phyloP scores from a whole-genome alignment of 1,140 invertebrate genomes.

The Zeugodacus cucurbitae region DNA sequence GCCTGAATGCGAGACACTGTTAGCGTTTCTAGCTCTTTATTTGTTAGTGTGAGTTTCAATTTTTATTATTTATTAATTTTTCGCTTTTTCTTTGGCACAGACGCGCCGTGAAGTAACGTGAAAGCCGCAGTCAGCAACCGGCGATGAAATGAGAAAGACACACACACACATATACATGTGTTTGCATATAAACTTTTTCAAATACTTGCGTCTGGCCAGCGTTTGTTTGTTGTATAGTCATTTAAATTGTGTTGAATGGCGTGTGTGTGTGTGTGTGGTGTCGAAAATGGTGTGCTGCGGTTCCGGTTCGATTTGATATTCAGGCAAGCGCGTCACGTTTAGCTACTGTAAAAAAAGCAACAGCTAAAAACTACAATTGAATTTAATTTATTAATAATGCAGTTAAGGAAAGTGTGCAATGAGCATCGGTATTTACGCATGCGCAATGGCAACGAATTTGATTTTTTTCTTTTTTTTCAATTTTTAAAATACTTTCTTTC shows the following conservation, averaged over 20 bases:
- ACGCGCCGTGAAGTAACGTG: background rate
- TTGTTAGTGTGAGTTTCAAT: background rate
- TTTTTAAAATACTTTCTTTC: too few species aligned
- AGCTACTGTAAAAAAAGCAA: background rate
- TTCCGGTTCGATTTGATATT: constrained; percentile 24
- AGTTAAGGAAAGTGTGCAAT: constrained; percentile 23
- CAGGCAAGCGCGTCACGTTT: constrained; percentile 26
- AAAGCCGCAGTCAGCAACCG: background rate
- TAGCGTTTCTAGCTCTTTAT: background rate
- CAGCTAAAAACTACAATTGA: background rate
- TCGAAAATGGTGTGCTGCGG: constrained; percentile 13
- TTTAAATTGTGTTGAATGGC: background rate
- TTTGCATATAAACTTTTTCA: background rate
- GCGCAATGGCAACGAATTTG: background rate
- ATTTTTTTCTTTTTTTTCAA: background rate
- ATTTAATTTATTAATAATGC: constrained; percentile 10
- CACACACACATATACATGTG: background rate
- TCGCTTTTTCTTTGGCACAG: background rate
- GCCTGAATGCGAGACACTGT: background rate
- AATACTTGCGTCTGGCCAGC: background rate
- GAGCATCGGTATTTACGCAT: background rate
- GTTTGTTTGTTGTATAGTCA: background rate
- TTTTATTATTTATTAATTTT: constrained; percentile 14
- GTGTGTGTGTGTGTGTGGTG: background rate
- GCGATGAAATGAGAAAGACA: background rate